Evolutionary conservation across 2,888 invertebrate genomes (phyloP), one percentile per base, ranked within the genome.

Genomic region (Hofmannophila pseudospretella): DNA sequence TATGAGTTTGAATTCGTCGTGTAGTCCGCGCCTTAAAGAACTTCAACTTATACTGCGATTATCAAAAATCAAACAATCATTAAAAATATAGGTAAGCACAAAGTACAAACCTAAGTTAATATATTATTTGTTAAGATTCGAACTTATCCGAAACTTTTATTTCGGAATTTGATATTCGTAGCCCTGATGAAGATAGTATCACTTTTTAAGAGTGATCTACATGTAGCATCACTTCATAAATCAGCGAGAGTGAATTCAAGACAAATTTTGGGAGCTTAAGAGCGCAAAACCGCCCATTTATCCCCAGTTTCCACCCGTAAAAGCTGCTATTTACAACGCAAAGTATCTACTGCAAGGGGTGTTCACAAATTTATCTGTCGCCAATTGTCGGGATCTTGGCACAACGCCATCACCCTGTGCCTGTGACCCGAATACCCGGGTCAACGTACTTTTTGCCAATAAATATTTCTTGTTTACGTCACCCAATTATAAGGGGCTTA

Each of bases 381-480:
- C 41, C 45, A 44, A 39, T 47, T 35, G 42, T 30, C 10, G 34
- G 23, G 23, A 25, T 31, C 39, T 51, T 66, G 65, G 65, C 65
- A 39, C 10, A n/a, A 25, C 29, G 65, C 67, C 67, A 58, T 36
- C 36, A 40, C 44, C 49, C 50, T 50, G 49, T 51, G 45, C 49
- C 50, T 51, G 49, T 51, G 67, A 62, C 67, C 67, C 47, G 63
- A 42, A 55, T 63, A 22, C 34, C 11, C 23, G 23, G 67, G 62
- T 65, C 57, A 53, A 51, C 42, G 58, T 34, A 53, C 67, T 42
- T 39, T 41, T 42, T 32, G 42, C 47, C 51, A 58, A 68, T 63
- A 67, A 65, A 61, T 62, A 60, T 58, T 64, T 68, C 67, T 69
- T 65, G 60, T 69, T 67, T 62, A 66, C 60, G 46, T 47, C 50